Evolutionary conservation across 2,888 invertebrate genomes (phyloP).

Genomic region (Caenorhabditis sinica): DNA sequence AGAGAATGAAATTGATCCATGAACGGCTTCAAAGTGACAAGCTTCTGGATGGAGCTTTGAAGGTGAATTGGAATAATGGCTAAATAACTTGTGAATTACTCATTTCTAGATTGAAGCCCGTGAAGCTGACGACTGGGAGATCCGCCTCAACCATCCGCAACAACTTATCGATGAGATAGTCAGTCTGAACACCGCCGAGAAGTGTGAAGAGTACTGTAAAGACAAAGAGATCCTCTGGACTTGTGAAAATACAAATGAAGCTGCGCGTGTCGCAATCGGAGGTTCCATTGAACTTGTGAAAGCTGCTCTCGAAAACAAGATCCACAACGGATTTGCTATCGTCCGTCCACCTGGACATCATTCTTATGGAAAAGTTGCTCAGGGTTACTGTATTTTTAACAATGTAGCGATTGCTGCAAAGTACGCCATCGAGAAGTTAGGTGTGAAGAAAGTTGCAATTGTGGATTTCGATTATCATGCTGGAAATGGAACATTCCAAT

Average conservation of each 20-base stretch:
- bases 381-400: constrained; percentile 98
- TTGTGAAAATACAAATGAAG: constrained; percentile 68
- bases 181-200: constrained; percentile 64
- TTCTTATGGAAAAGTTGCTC: constrained; percentile 87
- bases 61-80: constrained; percentile 50
- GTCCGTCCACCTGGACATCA: constrained; percentile 94
- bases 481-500: constrained; percentile 74
- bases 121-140: constrained; percentile 74
- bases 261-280: constrained; percentile 74
- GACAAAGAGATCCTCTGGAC: constrained; percentile 77
- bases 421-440: constrained; percentile 85
- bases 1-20: constrained; percentile 74
- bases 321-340: constrained; percentile 92
- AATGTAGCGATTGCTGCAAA: constrained; percentile 96
- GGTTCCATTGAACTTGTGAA: constrained; percentile 74
- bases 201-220: constrained; percentile 76
- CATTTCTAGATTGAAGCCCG: constrained; percentile 71
- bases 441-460: constrained; percentile 71
- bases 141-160: constrained; percentile 72
- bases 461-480: constrained; percentile 77
- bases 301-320: constrained; percentile 69
- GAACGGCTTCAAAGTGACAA: constrained; percentile 70
- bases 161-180: constrained; percentile 69
- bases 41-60: constrained; percentile 65
- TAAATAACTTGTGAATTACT: too few relatives aligned